Evolutionary conservation across 2,113 vertebrate genomes (phyloP).

Genomic region (Bubalus kerabau): DNA sequence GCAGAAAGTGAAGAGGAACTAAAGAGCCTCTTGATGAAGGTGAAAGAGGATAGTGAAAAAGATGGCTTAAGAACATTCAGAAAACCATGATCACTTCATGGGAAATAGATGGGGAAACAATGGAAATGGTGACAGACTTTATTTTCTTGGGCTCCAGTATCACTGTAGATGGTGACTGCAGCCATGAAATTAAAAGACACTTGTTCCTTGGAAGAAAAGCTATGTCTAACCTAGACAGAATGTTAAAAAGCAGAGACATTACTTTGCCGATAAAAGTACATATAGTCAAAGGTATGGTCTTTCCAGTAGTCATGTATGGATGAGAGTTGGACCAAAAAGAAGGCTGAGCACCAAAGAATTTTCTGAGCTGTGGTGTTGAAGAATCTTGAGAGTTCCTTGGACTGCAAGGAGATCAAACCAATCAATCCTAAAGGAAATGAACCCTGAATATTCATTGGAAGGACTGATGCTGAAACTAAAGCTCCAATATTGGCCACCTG

Average conservation of each 20-base stretch:
- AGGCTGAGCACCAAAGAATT: not conserved
- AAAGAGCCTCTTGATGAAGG: not conserved
- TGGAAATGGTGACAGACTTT: not conserved
- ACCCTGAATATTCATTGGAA: not conserved
- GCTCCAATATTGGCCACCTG: not conserved
- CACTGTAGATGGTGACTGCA: not conserved
- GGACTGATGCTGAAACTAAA: not conserved
- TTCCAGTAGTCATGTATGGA: not conserved
- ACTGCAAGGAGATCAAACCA: not conserved
- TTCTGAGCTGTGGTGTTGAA: not conserved
- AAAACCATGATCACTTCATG: not conserved
- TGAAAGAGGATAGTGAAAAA: not conserved
- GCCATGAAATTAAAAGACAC: not conserved
- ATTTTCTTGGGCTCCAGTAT: not conserved
- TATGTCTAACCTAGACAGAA: not conserved
- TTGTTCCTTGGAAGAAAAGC: not conserved
- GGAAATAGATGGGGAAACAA: not conserved
- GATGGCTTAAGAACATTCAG: not conserved
- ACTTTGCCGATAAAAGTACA: not conserved
- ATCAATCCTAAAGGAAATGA: not conserved
- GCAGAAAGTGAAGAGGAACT: not conserved
- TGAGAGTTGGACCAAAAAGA: not conserved
- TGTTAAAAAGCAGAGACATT: not conserved
- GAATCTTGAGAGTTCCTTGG: not conserved
- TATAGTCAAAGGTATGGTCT: not conserved